These are phyloP conservation scores for Dasypolia templi DNA, from an alignment of 2,888 invertebrate genomes.

Conservation along the genomic window DNA sequence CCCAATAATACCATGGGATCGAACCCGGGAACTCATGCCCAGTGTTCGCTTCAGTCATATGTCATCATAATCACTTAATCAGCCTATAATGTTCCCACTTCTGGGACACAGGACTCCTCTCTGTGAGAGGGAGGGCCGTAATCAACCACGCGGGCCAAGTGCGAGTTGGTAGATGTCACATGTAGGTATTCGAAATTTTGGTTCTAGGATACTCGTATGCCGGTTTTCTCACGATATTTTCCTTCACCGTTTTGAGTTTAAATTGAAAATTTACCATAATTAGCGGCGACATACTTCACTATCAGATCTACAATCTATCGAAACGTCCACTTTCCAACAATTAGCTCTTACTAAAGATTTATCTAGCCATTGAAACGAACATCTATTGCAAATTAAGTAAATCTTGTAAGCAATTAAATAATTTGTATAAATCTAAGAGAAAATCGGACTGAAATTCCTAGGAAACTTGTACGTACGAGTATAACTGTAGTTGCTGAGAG, in stretches of 20 bases:
- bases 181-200: too few species aligned
- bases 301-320: constrained; percentile 34
- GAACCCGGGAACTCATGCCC: neutral
- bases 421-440: constrained; percentile 57
- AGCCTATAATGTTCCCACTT: too few species aligned
- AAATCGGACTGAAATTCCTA: constrained; percentile 43
- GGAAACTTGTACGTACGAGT: constrained; percentile 29
- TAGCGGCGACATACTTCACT: neutral
- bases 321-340: constrained; percentile 27
- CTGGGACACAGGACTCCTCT: too few species aligned
- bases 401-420: constrained; percentile 47
- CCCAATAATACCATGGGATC: neutral
- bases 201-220: too few species aligned
- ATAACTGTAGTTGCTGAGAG: constrained; percentile 31
- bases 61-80: too few species aligned
- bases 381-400: constrained; percentile 48
- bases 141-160: too few species aligned
- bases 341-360: constrained; percentile 43
- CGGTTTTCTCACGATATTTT: too few species aligned
- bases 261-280: too few species aligned
- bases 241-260: too few species aligned
- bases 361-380: constrained; percentile 38
- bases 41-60: too few species aligned
- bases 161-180: too few species aligned
- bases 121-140: too few species aligned